A percentile compares a stretch with the other conserved stretches of the same genome.
These are phyloP conservation scores for Oryctolagus cuniculus DNA, from an alignment of 2,113 vertebrate genomes.

Conservation along the genomic window mOryCun1.1 NC_091438.1:84281501-84282000, in stretches of 20 bases:
- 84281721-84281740: too few relatives aligned
- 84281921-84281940: not conserved
- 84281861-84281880: not conserved
- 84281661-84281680: too few relatives aligned
- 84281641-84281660: too few relatives aligned
- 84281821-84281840: not conserved
- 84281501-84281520: too few relatives aligned
- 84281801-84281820: not conserved
- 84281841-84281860: not conserved
- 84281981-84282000: not conserved
- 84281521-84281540: too few relatives aligned
- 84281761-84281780: not conserved
- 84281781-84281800: not conserved
- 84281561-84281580: too few relatives aligned
- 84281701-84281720: too few relatives aligned
- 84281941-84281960: not conserved
- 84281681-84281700: too few relatives aligned
- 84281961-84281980: not conserved
- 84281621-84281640: too few relatives aligned
- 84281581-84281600: too few relatives aligned
- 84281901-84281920: not conserved
- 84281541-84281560: too few relatives aligned
- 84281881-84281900: not conserved
- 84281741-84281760: not conserved
- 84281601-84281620: too few relatives aligned